Base-by-base conservation (phyloP, 2,113 vertebrate genomes). In the Sigmodon hispidus region DNA sequence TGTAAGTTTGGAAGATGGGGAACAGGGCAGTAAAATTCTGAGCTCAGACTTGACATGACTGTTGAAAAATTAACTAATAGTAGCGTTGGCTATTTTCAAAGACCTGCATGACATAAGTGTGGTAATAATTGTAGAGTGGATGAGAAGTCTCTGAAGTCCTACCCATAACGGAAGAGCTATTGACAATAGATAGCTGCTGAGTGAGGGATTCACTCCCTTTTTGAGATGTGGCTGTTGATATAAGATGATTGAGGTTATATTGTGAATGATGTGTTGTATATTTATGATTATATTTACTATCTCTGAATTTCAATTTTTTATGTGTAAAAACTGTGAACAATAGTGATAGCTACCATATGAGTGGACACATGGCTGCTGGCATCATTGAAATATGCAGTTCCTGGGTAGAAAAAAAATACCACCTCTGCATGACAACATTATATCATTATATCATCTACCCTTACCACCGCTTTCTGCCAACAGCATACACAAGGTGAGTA, bases 271-370 rank as follows among this genome's bases (percentile, higher is more conserved):
- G 19, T 55, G 34, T 80, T 80, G 22, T 57, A 10, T n/a, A 24
- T 13, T 81, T 81, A 81, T 81, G 48, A 95, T 72, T 34, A 93
- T 55, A 91, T n/a, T 85, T 79, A 77, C 76, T 45, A 31, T 24
- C 63, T 87, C 61, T 24, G n/a, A 52, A 88, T 16, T 21, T 79
- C 13, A 21, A 45, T 87, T 40, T 87, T 87, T n/a, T 24, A 29
- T 50, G 50, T 73, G 11, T 89, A 15, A 50, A 55, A 88, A 77
- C 75, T 70, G 22, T 93, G 67, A 76, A 40, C 65, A 89, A 52
- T 16, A 61, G 0, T 89, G 67, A 0, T 86, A 67, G 21, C 55
- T 59, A 80, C 34, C n/a, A 77, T 67, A 81, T 31, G 67, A 57
- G 10, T 57, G 5, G 43, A 52, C 4, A 77, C 12, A 4, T 10